phyloP scores from a whole-genome alignment of 1,140 invertebrate species.

The Tetraneura akinire region DNA sequence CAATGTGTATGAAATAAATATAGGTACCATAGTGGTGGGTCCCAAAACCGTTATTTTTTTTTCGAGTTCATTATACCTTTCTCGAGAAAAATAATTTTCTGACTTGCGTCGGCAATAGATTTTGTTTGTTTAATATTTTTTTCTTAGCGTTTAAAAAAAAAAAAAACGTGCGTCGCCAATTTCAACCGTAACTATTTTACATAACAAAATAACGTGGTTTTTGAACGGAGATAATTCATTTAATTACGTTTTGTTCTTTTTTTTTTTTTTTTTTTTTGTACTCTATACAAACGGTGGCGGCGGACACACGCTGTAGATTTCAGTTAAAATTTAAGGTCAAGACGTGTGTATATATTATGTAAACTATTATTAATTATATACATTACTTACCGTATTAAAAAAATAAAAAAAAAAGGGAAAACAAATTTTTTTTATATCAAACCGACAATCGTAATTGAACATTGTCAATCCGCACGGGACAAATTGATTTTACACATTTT shows the following conservation, averaged over 20 bases:
- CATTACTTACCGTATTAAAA: too few species aligned
- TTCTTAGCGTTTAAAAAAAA: not conserved
- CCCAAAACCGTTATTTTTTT: too few species aligned
- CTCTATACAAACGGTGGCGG: too few species aligned
- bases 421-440: too few species aligned
- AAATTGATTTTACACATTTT: not conserved
- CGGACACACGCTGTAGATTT: too few species aligned
- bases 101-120: not conserved
- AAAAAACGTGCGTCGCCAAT: constrained; percentile 44
- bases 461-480: not conserved
- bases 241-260: constrained; percentile 10
- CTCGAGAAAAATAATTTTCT: not conserved
- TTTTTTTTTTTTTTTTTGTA: constrained; percentile 10
- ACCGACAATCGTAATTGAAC: too few species aligned
- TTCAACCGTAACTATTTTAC: constrained; percentile 31
- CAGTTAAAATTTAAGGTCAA: too few species aligned
- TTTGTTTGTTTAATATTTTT: not conserved
- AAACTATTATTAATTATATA: too few species aligned
- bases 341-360: too few species aligned
- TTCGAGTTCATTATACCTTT: constrained; percentile 30
- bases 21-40: too few species aligned
- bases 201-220: constrained; percentile 36
- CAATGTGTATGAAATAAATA: too few species aligned
- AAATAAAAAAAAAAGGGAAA: too few species aligned
- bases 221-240: constrained; percentile 35